A percentile compares a stretch with the other conserved stretches of the same genome.
Evolutionary conservation across 2,888 invertebrate species (phyloP).

Genomic region (Theodoxus fluviatilis): DNA sequence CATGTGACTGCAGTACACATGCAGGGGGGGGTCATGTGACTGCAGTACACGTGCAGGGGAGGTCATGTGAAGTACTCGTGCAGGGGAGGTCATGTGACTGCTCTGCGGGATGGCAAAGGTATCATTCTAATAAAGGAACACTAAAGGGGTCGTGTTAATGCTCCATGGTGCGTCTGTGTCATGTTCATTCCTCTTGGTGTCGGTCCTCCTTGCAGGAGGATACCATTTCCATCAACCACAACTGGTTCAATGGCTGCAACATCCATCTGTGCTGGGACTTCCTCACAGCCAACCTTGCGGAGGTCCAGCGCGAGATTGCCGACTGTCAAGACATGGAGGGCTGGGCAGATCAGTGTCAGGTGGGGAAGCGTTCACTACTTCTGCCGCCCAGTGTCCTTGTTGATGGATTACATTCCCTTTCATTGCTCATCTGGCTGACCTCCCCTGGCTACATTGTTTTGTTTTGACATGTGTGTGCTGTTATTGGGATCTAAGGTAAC

Average conservation of each 20-base stretch:
- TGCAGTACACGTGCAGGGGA: too few species aligned
- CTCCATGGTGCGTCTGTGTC: too few species aligned
- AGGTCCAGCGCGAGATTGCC: conserved; percentile 80
- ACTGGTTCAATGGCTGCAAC: conserved; percentile 95
- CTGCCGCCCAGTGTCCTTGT: background rate
- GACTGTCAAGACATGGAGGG: conserved; percentile 78
- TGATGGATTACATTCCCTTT: background rate
- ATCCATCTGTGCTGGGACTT: conserved; percentile 77
- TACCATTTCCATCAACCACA: conserved; percentile 96
- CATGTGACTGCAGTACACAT: too few species aligned
- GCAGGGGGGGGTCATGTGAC: too few species aligned
- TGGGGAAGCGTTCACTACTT: conserved; percentile 31
- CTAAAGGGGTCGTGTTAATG: too few species aligned
- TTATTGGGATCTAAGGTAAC: too few species aligned
- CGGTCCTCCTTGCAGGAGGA: conserved; percentile 73
- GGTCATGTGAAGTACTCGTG: too few species aligned
- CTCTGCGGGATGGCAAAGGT: too few species aligned
- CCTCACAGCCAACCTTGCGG: conserved; percentile 72
- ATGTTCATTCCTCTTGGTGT: too few species aligned
- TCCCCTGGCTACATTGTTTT: background rate
- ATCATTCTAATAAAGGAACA: too few species aligned
- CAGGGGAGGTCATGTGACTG: too few species aligned
- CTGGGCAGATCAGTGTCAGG: conserved; percentile 82
- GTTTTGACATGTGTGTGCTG: background rate
- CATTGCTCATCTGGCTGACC: background rate